Base-by-base conservation (phyloP, 2,113 vertebrate genomes). In the Sapayoa aenigma region DNA sequence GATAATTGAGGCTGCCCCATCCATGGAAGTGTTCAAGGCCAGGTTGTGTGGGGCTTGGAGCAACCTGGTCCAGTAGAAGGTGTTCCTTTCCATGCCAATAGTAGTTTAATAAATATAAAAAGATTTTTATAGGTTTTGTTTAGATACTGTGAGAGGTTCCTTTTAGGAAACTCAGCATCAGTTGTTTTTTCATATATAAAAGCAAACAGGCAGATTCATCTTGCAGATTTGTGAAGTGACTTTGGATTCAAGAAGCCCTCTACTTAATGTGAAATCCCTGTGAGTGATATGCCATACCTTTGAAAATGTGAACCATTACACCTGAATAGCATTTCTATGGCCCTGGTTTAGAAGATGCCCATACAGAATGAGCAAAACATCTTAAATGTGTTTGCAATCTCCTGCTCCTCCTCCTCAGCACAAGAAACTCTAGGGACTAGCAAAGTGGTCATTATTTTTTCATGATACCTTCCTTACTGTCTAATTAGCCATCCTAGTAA, bases 371-470 rank as follows among this genome's bases (percentile, higher is more conserved):
- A 87, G 5, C 6, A 17, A 80, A 91, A 85, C 6, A 37, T 60
- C 22, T 73, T 56, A 39, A 75, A 17, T 18, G 9, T 9, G 0
- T 73, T 73, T 89, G 16, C 14, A 66, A 25, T 37, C 33, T 59
- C 44, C 27, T 77, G 12, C 8, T 52, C 16, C 4, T 9, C 2
- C 1, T 39, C 12, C 13, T 7, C 3, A 46, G 3, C 14, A 49
- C 86, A 73, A 65, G 31, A 89, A 85, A 82, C 84, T 92, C 79
- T 39, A 76, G 50, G 46, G 69, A 85, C 69, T 67, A 75, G 84
- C 60, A 76, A 97, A 94, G 28, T 79, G 75, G 89, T 93, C 77
- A 88, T 96, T 95, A 94, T 88, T 94, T 95, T 95, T 97, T 95
- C 68, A 62, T 93, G 66, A 95, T 94, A 82, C 30, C 35, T 90